Base-by-base conservation (phyloP, 2,113 vertebrate genomes). In the Pygoscelis antarcticus region DNA sequence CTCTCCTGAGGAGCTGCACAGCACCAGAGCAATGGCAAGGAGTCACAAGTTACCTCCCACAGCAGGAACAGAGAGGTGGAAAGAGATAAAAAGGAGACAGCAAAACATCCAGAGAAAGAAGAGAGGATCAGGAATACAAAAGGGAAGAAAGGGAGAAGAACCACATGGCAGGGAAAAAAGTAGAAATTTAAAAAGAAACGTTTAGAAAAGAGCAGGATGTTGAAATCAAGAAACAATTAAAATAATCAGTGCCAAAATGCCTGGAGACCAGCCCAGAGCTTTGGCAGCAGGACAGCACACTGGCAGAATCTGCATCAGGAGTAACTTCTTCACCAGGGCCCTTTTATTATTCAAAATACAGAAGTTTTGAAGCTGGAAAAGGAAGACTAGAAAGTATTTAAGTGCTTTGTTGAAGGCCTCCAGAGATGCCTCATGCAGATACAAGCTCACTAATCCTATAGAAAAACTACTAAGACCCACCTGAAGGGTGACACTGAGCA, bases 161-260 rank as follows among this genome's bases (percentile, higher is more conserved):
- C 55, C 54, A 55, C 27, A 25, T 4, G 38, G 8, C 47, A 92
- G 13, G 5, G 40, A 71, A 57, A 64, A 57, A 65, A 46, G 30
- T 9, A 76, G 18, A 78, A 57, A 70, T 61, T 17, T 66, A 7
- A 20, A 90, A 64, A 81, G 46, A 87, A 70, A 22, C 11, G 18
- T 81, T 91, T 75, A 83, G 71, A 32, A 91, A 90, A 74, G 54
- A 80, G n/a, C 13, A 85, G 60, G 72, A 72, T 86, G 13, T 75
- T 76, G 29, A 90, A 83, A 93, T 96, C 70, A 91, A 95, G 76
- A 61, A 54, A 25, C 21, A 94, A 87, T 95, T 85, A 79, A 72
- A 89, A 88, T 46, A 75, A 89, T 75, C 57, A 61, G 49, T 49
- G 36, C 32, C 70, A 21, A 89, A 92, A 65, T 19, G 30, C 32